Percentiles rank a stretch among this genome's conserved stretches.
These are phyloP conservation scores for Cossypha caffra DNA, from an alignment of 2,797 vertebrate genomes.

Conservation along the genomic window DNA sequence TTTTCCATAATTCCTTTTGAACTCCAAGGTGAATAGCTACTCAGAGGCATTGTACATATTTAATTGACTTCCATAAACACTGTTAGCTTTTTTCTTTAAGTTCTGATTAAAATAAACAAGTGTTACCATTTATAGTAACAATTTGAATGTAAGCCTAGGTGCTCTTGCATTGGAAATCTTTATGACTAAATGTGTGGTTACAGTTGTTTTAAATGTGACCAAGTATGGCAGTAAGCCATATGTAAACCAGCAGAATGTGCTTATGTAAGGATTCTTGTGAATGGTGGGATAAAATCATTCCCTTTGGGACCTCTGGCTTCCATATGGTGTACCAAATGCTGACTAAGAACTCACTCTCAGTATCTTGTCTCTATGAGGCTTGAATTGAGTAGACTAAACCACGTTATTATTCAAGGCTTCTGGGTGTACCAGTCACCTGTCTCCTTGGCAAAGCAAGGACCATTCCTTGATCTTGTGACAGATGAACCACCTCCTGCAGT, in stretches of 20 bases:
- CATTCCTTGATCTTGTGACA: background rate
- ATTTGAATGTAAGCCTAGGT: background rate
- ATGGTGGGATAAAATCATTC: background rate
- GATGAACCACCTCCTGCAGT: background rate
- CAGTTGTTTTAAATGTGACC: background rate
- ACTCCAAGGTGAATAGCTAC: background rate
- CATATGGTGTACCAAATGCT: background rate
- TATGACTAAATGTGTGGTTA: background rate
- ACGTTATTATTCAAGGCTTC: background rate
- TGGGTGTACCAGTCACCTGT: background rate
- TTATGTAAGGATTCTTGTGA: constrained; percentile 18
- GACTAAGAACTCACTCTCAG: background rate
- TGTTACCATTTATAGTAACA: background rate
- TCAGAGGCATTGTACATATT: background rate
- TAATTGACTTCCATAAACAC: background rate
- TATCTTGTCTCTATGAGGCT: background rate
- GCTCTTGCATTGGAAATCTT: background rate
- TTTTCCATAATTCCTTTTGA: constrained; percentile 7
- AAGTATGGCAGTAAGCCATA: background rate
- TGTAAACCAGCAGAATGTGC: background rate
- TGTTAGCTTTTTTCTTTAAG: background rate
- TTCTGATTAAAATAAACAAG: background rate
- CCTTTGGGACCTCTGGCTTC: background rate
- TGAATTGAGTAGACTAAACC: background rate
- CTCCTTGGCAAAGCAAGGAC: background rate